phyloP scores from a whole-genome alignment of 2,888 invertebrate genomes.

The Ferrisia virgata region DNA sequence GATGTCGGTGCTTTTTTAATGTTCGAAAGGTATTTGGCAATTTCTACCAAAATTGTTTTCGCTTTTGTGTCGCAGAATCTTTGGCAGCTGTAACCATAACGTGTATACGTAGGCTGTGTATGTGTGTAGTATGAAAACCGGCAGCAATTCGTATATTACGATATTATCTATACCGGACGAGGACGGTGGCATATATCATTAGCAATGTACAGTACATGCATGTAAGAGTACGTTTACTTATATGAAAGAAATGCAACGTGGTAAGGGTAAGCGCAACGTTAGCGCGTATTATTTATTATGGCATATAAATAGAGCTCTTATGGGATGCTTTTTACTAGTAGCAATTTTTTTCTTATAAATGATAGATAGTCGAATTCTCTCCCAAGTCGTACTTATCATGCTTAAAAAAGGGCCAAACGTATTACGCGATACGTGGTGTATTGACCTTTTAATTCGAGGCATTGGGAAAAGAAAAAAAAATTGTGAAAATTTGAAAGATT shows the following conservation, averaged over 20 bases:
- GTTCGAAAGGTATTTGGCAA: constrained; percentile 10
- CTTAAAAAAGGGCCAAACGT: too few relatives aligned
- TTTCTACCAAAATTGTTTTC: constrained; percentile 5
- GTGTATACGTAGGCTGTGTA: too few relatives aligned
- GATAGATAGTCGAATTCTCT: too few relatives aligned
- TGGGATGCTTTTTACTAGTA: neutral
- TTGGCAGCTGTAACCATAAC: neutral
- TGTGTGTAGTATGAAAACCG: too few relatives aligned
- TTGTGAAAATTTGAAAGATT: too few relatives aligned
- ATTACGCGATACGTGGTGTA: too few relatives aligned
- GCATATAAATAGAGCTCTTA: neutral
- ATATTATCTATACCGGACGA: neutral
- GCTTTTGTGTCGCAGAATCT: neutral
- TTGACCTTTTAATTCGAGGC: too few relatives aligned
- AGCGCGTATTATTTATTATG: neutral
- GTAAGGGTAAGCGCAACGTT: neutral
- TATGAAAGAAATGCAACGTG: too few relatives aligned
- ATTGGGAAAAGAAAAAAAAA: too few relatives aligned
- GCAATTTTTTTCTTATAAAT: too few relatives aligned
- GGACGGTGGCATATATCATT: neutral
- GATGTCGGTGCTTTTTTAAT: neutral
- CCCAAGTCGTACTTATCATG: too few relatives aligned
- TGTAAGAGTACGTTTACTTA: too few relatives aligned
- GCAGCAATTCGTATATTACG: neutral
- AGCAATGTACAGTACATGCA: neutral